phyloP scores from a whole-genome alignment of 2,888 invertebrate genomes.

The Sarcophaga variegata region DNA sequence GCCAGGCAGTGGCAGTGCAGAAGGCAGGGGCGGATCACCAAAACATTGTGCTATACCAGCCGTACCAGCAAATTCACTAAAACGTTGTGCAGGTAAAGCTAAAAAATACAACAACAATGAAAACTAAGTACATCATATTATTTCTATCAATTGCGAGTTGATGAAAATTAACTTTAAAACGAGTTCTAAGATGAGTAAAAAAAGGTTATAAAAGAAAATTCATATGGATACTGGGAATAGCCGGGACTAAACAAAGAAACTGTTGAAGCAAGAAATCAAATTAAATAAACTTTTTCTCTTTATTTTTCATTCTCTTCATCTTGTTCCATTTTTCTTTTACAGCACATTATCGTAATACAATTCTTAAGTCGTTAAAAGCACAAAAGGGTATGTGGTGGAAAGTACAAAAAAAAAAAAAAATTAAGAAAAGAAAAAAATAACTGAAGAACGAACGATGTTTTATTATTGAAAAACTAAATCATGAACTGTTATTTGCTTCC shows the following conservation, averaged over 20 bases:
- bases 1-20: constrained; percentile 86
- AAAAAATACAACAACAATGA: constrained; percentile 41
- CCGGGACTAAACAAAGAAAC: background rate
- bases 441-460: background rate
- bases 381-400: background rate
- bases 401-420: too few relatives aligned
- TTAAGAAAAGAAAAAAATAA: background rate
- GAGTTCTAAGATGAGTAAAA: too few relatives aligned
- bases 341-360: too few relatives aligned
- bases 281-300: background rate
- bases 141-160: too few relatives aligned
- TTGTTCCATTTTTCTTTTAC: background rate
- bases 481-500: constrained; percentile 17
- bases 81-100: constrained; percentile 83
- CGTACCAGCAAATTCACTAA: constrained; percentile 87
- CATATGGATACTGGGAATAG: too few relatives aligned
- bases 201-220: too few relatives aligned
- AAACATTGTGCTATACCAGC: constrained; percentile 85
- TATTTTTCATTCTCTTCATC: background rate
- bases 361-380: background rate
- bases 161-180: background rate
- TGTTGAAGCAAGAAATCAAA: background rate
- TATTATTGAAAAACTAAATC: constrained; percentile 4
- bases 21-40: constrained; percentile 87
- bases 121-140: background rate